A percentile compares a stretch with the other conserved stretches of the same genome.
Conservation (phyloP, 2,888 invertebrate genomes). For the Euproctis similis region DNA sequence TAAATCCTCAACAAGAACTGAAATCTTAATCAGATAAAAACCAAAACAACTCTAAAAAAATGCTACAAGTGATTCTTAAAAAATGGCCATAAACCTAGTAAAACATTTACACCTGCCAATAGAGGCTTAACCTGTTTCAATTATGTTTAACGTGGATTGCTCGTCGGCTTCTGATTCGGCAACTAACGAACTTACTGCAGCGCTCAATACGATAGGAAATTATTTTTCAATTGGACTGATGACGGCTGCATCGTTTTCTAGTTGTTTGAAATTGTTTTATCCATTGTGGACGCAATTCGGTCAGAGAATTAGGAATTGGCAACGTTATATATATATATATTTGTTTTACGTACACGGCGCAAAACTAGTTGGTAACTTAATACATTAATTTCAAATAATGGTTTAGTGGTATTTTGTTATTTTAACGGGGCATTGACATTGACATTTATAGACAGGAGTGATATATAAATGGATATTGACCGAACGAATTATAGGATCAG, state of each 20-base stretch:
- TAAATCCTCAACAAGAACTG: no score
- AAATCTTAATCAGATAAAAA: no score
- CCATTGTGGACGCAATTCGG: slow-evolving; percentile 3
- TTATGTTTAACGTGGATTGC: no score
- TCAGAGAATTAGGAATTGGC: not conserved
- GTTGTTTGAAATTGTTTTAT: slow-evolving; percentile 10
- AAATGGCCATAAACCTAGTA: no score
- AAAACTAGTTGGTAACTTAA: not conserved
- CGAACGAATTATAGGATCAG: no score
- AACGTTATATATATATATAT: not conserved
- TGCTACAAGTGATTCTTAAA: no score
- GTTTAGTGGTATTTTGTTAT: not conserved
- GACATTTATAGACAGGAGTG: no score
- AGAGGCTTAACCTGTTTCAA: slow-evolving; percentile 1
- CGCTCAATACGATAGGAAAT: slow-evolving; percentile 14
- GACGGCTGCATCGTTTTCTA: slow-evolving; percentile 9
- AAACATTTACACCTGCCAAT: slow-evolving; percentile 2
- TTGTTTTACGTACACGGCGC: not conserved
- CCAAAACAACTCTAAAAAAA: no score
- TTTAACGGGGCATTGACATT: no score
- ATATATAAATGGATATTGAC: no score
- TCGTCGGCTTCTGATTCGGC: slow-evolving; percentile 9
- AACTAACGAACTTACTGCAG: slow-evolving; percentile 10
- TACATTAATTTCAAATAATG: not conserved
- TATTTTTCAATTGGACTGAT: slow-evolving; percentile 14